Conservation (phyloP, 2,113 vertebrate species). For the Micromys minutus region DNA sequence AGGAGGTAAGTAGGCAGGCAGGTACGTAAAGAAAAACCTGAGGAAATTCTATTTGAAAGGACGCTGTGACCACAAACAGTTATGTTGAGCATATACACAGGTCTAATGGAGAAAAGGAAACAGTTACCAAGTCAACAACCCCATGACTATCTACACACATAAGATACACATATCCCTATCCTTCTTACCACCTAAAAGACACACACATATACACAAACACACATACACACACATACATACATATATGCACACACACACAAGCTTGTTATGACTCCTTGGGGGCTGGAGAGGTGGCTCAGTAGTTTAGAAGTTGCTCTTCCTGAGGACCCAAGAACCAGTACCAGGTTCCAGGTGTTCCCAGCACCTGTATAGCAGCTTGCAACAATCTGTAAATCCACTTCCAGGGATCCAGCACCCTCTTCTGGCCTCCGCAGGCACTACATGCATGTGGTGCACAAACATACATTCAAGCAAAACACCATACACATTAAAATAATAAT, state of each 20-base stretch:
- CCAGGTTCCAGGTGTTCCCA: neutral
- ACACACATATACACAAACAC: too few relatives aligned
- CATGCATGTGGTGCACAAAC: neutral
- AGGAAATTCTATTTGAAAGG: neutral
- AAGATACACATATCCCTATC: neutral
- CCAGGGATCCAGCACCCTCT: neutral
- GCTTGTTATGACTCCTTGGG: neutral
- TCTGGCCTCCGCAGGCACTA: neutral
- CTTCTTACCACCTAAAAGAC: neutral
- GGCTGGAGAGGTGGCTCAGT: neutral
- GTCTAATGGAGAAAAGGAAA: neutral
- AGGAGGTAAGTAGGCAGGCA: neutral
- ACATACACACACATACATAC: neutral
- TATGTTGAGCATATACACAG: neutral
- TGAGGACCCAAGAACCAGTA: neutral
- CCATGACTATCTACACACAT: neutral
- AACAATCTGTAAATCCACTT: neutral
- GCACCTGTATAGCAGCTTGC: neutral
- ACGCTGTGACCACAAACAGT: neutral
- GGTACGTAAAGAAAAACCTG: conserved; percentile 9
- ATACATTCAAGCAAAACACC: neutral
- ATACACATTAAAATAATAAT: neutral
- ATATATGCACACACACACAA: neutral
- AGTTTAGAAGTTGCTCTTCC: neutral
- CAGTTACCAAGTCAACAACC: neutral